Evolutionary conservation across 2,797 vertebrate genomes (phyloP), one percentile per base, ranked within the genome.

Genomic region (Coracias cyanogaster): DNA sequence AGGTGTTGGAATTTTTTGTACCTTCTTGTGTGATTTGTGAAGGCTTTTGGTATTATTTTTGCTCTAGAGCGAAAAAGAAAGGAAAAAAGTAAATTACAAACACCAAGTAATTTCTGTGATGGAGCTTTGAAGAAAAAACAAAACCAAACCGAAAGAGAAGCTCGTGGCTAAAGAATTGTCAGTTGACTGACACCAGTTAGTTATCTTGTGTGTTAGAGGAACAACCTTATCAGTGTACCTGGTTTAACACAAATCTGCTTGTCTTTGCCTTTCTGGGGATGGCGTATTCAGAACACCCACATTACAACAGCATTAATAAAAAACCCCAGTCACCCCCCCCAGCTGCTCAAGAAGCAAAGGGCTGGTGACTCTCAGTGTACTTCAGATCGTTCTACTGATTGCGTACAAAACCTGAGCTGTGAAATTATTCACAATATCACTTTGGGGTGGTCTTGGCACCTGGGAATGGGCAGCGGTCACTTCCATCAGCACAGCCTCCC

Each of bases 231-330:
- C 80, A 67, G 64, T 61, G 52, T 65, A 46, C 41, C 77, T 66
- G 21, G 66, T 74, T 43, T 13, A 43, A 70, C 48, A 72, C 76
- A 84, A 86, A 94, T 66, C 46, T 74, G 35, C 31, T 37, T 69
- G 57, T 58, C 48, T 52, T 43, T 61, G 66, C 49, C 62, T 76
- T 37, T 57, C 22, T 4, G 45, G 22, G 80, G 66, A 43, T 71
- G 86, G 33, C 81, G 18, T 64, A 22, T 78, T 94, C 94, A 71
- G 9, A 21, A 48, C 87, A 92, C 89, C 66, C 72, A 62, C 22
- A 19, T 54, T 43, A 57, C 33, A 91, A 69, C 28, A 43, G 12
- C 46, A 58, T 39, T 41, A 82, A 48, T 84, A 33, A 84, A 62
- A 58, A 48, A 26, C 3, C 2, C 5, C 16, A 15, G 2, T 31